phyloP scores from a whole-genome alignment of 2,797 vertebrate species.

The Morus bassanus region DNA sequence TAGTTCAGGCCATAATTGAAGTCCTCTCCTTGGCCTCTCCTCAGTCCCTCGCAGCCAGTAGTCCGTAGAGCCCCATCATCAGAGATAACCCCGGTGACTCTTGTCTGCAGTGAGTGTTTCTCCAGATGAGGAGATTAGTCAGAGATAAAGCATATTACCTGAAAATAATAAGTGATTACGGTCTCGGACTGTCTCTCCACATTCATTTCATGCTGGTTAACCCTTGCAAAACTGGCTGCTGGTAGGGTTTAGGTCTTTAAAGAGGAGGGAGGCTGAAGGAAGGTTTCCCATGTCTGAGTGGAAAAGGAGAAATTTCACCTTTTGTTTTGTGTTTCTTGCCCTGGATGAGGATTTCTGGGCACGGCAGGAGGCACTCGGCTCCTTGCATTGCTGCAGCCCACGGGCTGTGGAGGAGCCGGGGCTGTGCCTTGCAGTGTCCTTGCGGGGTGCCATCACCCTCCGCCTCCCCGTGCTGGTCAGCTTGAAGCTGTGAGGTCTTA shows the following conservation, averaged over 20 bases:
- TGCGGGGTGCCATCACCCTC: background rate
- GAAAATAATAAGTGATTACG: conserved; percentile 65
- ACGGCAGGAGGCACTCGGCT: background rate
- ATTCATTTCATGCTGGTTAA: conserved; percentile 58
- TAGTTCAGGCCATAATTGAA: conserved; percentile 67
- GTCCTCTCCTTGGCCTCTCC: conserved; percentile 52
- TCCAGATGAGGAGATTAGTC: conserved; percentile 62
- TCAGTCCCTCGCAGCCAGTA: conserved; percentile 33
- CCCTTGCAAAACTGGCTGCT: conserved; percentile 52
- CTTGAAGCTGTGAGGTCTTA: background rate
- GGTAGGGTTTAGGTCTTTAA: background rate
- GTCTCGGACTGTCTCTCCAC: conserved; percentile 55
- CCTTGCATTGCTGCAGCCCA: background rate
- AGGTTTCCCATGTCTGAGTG: background rate
- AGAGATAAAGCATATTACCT: conserved; percentile 65
- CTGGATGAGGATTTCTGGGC: background rate
- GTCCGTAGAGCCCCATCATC: conserved; percentile 57
- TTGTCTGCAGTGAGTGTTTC: conserved; percentile 52
- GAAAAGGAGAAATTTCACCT: background rate
- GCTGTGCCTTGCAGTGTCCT: background rate
- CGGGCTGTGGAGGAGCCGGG: rapidly evolving
- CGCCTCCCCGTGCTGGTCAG: background rate
- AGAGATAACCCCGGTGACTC: conserved; percentile 66
- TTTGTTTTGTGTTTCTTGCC: background rate
- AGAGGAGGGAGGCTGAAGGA: background rate